Conservation (phyloP, 2,113 vertebrate species). For the Syngnathus typhle region DNA sequence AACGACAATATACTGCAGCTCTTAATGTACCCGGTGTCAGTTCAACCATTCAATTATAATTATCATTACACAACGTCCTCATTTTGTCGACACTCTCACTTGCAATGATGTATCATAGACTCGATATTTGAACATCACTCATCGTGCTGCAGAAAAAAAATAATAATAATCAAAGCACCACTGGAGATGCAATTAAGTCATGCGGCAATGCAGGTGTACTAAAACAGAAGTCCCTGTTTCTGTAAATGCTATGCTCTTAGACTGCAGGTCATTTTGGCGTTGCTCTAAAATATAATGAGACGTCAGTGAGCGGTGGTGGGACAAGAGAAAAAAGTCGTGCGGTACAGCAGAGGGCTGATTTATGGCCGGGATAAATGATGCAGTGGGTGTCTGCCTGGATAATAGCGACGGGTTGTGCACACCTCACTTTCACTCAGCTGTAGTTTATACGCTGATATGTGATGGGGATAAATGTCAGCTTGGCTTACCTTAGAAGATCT, state of each 20-base stretch:
- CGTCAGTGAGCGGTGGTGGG: constrained; percentile 61
- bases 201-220: constrained; percentile 29
- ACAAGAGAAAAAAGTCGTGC: constrained; percentile 60
- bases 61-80: constrained; percentile 47
- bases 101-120: constrained; percentile 38
- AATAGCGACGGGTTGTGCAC: constrained; percentile 60
- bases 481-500: constrained; percentile 63
- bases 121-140: constrained; percentile 47
- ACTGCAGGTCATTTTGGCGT: constrained; percentile 61
- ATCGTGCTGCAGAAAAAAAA: constrained; percentile 38
- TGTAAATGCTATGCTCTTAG: constrained; percentile 47
- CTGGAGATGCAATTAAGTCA: constrained; percentile 42
- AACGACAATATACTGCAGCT: constrained; percentile 25
- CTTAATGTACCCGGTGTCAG: constrained; percentile 27
- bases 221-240: constrained; percentile 21
- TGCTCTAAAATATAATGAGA: constrained; percentile 65
- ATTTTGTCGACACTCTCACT: constrained; percentile 45
- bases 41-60: constrained; percentile 47
- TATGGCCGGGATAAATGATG: constrained; percentile 68
- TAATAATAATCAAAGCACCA: constrained; percentile 25
- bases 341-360: constrained; percentile 65
- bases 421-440: constrained; percentile 58
- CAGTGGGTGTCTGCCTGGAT: constrained; percentile 65
- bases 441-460: constrained; percentile 64
- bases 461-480: constrained; percentile 66